Evolutionary conservation across 2,888 invertebrate genomes (phyloP).

Genomic region (Polydrusus cervinus): DNA sequence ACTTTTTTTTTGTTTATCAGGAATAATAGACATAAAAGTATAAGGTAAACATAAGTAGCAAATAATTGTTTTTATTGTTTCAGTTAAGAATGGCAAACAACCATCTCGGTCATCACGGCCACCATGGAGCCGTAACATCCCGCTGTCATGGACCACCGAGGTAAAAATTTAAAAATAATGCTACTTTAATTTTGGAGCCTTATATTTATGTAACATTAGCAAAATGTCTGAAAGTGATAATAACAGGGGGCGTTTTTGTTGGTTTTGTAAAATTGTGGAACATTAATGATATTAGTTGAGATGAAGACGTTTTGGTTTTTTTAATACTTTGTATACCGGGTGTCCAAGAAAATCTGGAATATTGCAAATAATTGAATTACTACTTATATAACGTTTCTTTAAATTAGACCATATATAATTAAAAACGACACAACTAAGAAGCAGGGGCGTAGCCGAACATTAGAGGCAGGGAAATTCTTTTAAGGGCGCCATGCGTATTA

Average conservation of each 20-base stretch:
- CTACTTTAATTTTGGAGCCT: conserved; percentile 39
- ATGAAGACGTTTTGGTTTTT: too few relatives aligned
- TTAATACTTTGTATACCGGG: too few relatives aligned
- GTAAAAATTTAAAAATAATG: conserved; percentile 57
- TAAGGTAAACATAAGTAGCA: background rate
- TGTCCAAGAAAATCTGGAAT: too few relatives aligned
- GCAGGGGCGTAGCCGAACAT: too few relatives aligned
- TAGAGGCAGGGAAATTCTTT: too few relatives aligned
- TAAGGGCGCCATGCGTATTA: too few relatives aligned
- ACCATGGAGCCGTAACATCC: conserved; percentile 67
- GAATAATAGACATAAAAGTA: too few relatives aligned
- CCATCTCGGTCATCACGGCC: conserved; percentile 71
- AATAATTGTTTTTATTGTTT: conserved; percentile 68
- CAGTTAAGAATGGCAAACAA: conserved; percentile 76
- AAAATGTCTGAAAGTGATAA: conserved; percentile 38
- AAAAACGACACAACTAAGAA: too few relatives aligned
- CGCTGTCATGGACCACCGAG: conserved; percentile 70
- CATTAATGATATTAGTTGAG: background rate
- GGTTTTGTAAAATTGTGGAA: conserved; percentile 25
- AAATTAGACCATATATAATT: too few relatives aligned
- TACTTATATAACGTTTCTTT: too few relatives aligned
- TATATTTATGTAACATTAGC: conserved; percentile 32
- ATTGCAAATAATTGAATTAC: too few relatives aligned
- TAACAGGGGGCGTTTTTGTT: conserved; percentile 18
- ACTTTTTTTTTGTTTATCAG: too few relatives aligned